A percentile compares a stretch with the other conserved stretches of the same genome.
These are phyloP conservation scores for Forbesichthys agassizii DNA, from an alignment of 2,113 vertebrate genomes.

Conservation along the genomic window DNA sequence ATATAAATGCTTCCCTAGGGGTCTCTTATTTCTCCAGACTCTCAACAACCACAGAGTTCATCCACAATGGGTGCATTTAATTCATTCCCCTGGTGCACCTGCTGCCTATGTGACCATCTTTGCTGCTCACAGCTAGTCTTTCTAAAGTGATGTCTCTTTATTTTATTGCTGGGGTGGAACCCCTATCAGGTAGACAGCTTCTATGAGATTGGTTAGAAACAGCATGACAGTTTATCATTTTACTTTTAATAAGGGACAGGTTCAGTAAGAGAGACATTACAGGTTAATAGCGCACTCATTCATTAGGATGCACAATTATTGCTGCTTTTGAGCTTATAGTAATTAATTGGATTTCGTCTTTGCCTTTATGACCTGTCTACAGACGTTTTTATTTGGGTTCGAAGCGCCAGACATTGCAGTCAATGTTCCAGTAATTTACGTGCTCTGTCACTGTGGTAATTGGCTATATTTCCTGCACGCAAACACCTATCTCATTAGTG, in stretches of 20 bases:
- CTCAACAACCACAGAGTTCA: slow-evolving; percentile 10
- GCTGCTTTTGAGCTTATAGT: slow-evolving; percentile 41
- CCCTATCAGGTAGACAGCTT: slow-evolving; percentile 24
- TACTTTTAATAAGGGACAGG: slow-evolving; percentile 60
- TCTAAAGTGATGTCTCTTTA: slow-evolving; percentile 10
- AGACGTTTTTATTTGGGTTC: slow-evolving; percentile 48
- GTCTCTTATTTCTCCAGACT: background rate
- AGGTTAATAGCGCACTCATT: slow-evolving; percentile 62
- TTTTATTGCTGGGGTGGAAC: slow-evolving; percentile 39
- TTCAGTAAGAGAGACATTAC: slow-evolving; percentile 30
- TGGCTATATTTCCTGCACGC: slow-evolving; percentile 53
- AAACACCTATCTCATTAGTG: slow-evolving; percentile 62
- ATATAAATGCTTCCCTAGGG: background rate
- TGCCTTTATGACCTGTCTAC: slow-evolving; percentile 57
- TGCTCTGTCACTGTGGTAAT: slow-evolving; percentile 65
- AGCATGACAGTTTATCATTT: slow-evolving; percentile 59
- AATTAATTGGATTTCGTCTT: slow-evolving; percentile 65
- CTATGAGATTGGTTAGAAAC: slow-evolving; percentile 4
- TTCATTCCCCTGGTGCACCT: slow-evolving; percentile 5
- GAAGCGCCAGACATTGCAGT: slow-evolving; percentile 44
- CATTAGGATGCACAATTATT: slow-evolving; percentile 56
- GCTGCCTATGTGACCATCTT: slow-evolving; percentile 27
- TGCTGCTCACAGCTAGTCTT: slow-evolving; percentile 25
- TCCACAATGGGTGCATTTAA: background rate
- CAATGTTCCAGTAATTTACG: slow-evolving; percentile 55